Percentiles rank a stretch among this genome's conserved stretches.
Evolutionary conservation across 2,113 vertebrate genomes (phyloP).

Genomic region (Meleagris gallopavo): DNA sequence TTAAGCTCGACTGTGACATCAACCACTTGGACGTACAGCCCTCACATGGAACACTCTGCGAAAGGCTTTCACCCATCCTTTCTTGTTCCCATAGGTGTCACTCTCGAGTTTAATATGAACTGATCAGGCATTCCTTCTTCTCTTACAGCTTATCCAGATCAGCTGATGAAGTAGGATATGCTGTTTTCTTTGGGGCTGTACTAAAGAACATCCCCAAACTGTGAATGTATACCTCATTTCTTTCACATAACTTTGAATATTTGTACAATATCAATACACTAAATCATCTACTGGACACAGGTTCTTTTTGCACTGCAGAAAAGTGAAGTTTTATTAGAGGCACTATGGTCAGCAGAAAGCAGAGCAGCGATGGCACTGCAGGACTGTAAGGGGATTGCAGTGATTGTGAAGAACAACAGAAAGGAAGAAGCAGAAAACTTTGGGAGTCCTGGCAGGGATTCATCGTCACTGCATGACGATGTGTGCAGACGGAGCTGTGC

Average conservation of each 20-base stretch:
- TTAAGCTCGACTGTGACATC: background rate
- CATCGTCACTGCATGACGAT: fast-evolving
- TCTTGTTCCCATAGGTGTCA: conserved; percentile 31
- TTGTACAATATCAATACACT: background rate
- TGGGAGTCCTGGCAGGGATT: background rate
- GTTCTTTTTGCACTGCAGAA: conserved; percentile 48
- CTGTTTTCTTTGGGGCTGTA: background rate
- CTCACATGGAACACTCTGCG: fast-evolving
- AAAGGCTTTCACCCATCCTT: background rate
- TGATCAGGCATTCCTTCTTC: background rate
- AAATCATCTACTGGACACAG: background rate
- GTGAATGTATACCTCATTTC: background rate
- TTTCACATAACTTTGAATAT: background rate
- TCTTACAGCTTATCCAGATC: background rate
- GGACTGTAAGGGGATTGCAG: background rate
- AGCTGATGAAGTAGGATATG: background rate
- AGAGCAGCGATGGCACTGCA: background rate
- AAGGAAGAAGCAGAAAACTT: background rate
- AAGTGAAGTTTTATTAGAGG: conserved; percentile 38
- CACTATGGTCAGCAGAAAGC: background rate
- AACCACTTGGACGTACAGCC: background rate
- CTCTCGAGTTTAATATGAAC: conserved; percentile 1
- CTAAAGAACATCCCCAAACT: fast-evolving
- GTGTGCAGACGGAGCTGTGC: background rate
- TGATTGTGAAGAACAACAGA: background rate